A percentile compares a stretch with the other conserved stretches of the same genome.
phyloP scores from a whole-genome alignment of 37 sponge, comb jelly and placozoan genomes.

The Ephydatia muelleri region DNA sequence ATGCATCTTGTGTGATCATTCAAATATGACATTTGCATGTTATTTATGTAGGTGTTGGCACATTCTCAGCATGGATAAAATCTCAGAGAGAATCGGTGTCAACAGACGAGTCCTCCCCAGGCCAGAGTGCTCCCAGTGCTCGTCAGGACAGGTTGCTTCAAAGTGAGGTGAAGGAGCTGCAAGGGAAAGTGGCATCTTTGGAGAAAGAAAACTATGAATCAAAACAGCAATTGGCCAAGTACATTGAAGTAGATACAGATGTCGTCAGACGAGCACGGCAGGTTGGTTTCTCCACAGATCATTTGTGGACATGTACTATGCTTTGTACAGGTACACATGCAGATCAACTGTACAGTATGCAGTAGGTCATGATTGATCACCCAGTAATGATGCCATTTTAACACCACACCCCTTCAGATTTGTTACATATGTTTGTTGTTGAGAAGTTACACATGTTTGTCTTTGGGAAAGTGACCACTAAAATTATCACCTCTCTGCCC shows the following conservation, averaged over 20 bases:
- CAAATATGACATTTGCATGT: neutral
- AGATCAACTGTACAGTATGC: too few relatives aligned
- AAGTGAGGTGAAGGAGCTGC: slow-evolving; percentile 49
- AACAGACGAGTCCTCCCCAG: neutral
- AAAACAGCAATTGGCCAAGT: slow-evolving; percentile 51
- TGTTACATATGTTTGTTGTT: too few relatives aligned
- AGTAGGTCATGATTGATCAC: too few relatives aligned
- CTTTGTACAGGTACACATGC: neutral
- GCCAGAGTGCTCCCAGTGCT: neutral
- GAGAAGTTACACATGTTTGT: too few relatives aligned
- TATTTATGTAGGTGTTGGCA: neutral
- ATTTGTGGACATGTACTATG: neutral
- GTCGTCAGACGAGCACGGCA: slow-evolving; percentile 25
- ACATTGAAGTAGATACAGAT: slow-evolving; percentile 27
- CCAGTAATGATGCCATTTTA: too few relatives aligned
- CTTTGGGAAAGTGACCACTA: too few relatives aligned
- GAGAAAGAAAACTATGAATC: slow-evolving; percentile 78
- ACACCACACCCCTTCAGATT: too few relatives aligned
- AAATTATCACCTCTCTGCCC: too few relatives aligned
- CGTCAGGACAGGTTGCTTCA: slow-evolving; percentile 35
- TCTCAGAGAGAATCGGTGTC: neutral
- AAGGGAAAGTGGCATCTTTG: slow-evolving; percentile 29
- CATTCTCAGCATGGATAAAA: neutral
- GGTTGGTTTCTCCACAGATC: slow-evolving; percentile 7
- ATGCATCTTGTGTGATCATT: too few relatives aligned